phyloP scores from a whole-genome alignment of 2,113 vertebrate genomes.

The Oreochromis tanganicae region DNA sequence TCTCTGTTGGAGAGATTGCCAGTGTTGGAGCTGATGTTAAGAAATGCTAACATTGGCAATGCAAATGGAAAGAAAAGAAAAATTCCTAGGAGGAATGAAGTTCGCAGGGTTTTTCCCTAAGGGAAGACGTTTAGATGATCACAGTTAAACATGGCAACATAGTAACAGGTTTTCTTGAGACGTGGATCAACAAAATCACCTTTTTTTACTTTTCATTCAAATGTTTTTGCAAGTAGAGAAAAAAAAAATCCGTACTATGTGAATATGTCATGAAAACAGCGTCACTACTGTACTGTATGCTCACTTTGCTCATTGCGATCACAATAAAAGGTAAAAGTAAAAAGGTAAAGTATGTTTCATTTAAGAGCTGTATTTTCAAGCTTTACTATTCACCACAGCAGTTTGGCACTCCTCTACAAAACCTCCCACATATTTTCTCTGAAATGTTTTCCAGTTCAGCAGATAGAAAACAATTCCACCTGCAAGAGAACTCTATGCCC shows the following conservation, averaged over 20 bases:
- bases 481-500: slow-evolving; percentile 45
- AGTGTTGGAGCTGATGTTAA: neutral
- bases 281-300: neutral
- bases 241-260: neutral
- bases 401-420: slow-evolving; percentile 27
- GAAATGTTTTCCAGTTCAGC: slow-evolving; percentile 59
- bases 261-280: neutral
- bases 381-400: slow-evolving; percentile 4
- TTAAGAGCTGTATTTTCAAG: neutral
- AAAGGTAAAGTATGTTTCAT: neutral
- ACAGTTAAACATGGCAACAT: neutral
- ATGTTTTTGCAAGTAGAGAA: neutral
- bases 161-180: neutral
- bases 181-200: neutral
- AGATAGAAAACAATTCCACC: slow-evolving; percentile 63
- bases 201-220: neutral
- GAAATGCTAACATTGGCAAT: neutral
- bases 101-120: neutral
- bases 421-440: slow-evolving; percentile 49
- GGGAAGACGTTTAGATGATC: neutral
- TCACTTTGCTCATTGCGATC: neutral
- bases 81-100: neutral
- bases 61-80: neutral
- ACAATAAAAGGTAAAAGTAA: neutral
- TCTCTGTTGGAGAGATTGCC: neutral